phyloP scores from a whole-genome alignment of 2,797 vertebrate genomes.

The Heteromormyrus szaboi region DNA sequence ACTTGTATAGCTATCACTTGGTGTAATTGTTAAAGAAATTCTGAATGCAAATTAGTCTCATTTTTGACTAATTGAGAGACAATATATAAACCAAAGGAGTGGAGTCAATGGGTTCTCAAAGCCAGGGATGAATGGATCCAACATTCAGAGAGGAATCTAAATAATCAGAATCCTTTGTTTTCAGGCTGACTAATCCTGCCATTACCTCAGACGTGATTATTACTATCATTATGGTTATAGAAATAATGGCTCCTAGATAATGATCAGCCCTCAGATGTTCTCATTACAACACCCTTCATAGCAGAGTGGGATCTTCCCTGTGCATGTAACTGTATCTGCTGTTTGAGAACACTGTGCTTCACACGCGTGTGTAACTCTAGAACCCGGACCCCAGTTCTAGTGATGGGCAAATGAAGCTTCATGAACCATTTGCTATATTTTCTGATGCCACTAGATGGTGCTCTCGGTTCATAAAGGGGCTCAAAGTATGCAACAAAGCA shows the following conservation, averaged over 20 bases:
- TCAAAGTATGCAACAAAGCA: background rate
- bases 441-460: background rate
- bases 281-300: background rate
- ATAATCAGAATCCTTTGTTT: conserved; percentile 5
- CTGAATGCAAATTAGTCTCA: background rate
- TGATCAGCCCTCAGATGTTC: background rate
- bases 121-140: background rate
- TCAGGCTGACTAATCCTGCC: background rate
- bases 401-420: background rate
- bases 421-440: background rate
- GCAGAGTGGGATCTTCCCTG: background rate
- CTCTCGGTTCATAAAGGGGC: background rate
- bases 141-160: background rate
- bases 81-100: background rate
- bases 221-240: background rate
- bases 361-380: background rate
- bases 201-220: background rate
- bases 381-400: background rate
- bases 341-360: background rate
- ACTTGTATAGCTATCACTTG: background rate
- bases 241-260: background rate
- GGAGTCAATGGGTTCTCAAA: background rate
- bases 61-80: background rate
- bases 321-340: background rate
- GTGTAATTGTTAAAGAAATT: background rate